A percentile compares a stretch with the other conserved stretches of the same genome.
Conservation (phyloP, 2,797 vertebrate genomes). For the Hydrolagus colliei region DNA sequence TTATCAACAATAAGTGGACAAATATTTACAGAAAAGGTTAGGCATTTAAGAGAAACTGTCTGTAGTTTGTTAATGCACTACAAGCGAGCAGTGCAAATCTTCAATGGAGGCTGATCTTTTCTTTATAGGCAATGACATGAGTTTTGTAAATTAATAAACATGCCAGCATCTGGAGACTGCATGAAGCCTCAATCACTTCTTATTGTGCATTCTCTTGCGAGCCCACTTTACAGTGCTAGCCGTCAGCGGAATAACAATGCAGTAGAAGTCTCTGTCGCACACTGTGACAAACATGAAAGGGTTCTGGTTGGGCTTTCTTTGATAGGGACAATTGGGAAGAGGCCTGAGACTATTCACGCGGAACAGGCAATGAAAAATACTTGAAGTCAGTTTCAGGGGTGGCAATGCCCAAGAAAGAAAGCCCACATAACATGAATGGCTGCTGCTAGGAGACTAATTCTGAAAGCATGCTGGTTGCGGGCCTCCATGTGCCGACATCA, state of each 20-base stretch:
- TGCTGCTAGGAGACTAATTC: conserved; percentile 67
- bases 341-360: conserved; percentile 69
- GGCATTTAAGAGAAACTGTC: conserved; percentile 32
- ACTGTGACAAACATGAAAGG: conserved; percentile 59
- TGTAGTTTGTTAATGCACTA: conserved; percentile 45
- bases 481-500: conserved; percentile 58
- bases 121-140: conserved; percentile 50
- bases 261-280: conserved; percentile 63
- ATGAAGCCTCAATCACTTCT: conserved; percentile 50
- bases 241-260: conserved; percentile 56
- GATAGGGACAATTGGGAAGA: conserved; percentile 65
- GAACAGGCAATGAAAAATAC: conserved; percentile 64
- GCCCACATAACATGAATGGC: conserved; percentile 56
- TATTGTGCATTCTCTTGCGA: conserved; percentile 58
- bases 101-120: conserved; percentile 44
- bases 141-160: conserved; percentile 61
- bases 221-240: conserved; percentile 55
- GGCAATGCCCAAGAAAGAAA: conserved; percentile 68
- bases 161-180: conserved; percentile 52
- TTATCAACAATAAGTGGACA: not conserved
- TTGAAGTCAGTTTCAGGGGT: conserved; percentile 66
- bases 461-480: conserved; percentile 59
- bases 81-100: conserved; percentile 41
- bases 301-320: conserved; percentile 59
- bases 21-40: not conserved